These are phyloP conservation scores for Sylvia borin DNA, from an alignment of 2,797 vertebrate species.

Conservation along the genomic window DNA sequence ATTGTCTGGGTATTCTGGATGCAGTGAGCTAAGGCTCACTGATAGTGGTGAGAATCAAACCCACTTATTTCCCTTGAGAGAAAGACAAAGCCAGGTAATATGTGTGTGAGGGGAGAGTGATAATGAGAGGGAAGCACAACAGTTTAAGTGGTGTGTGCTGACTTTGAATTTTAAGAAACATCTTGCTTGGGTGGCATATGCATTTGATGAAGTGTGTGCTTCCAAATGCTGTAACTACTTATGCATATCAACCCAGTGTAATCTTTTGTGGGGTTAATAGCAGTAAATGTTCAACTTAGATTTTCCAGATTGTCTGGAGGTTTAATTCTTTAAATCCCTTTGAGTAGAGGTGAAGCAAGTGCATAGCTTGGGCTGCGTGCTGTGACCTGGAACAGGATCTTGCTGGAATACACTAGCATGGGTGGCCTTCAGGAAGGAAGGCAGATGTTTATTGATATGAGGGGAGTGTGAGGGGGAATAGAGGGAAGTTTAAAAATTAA, in stretches of 20 bases:
- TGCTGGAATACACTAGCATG: conserved; percentile 62
- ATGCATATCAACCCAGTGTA: conserved; percentile 36
- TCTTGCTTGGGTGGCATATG: background rate
- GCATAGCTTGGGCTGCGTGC: conserved; percentile 15
- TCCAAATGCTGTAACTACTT: conserved; percentile 35
- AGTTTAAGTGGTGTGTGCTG: background rate
- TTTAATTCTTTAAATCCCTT: conserved; percentile 65
- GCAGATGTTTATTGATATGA: conserved; percentile 32
- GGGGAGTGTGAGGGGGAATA: background rate
- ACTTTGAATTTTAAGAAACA: background rate
- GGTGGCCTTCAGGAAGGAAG: conserved; percentile 38
- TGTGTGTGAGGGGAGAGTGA: background rate
- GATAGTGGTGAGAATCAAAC: background rate
- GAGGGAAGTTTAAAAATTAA: conserved; percentile 71
- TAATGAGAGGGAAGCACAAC: background rate
- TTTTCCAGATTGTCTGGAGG: conserved; percentile 66
- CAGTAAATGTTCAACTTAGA: conserved; percentile 78
- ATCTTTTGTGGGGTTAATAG: conserved; percentile 65
- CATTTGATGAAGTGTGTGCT: background rate
- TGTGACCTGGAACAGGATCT: conserved; percentile 67
- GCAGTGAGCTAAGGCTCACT: background rate
- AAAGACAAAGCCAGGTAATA: background rate
- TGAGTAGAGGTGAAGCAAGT: conserved; percentile 25
- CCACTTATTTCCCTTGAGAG: background rate
- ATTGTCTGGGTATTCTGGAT: background rate